Conservation (phyloP, 2,888 invertebrate genomes). For the Cryptus armator region DNA sequence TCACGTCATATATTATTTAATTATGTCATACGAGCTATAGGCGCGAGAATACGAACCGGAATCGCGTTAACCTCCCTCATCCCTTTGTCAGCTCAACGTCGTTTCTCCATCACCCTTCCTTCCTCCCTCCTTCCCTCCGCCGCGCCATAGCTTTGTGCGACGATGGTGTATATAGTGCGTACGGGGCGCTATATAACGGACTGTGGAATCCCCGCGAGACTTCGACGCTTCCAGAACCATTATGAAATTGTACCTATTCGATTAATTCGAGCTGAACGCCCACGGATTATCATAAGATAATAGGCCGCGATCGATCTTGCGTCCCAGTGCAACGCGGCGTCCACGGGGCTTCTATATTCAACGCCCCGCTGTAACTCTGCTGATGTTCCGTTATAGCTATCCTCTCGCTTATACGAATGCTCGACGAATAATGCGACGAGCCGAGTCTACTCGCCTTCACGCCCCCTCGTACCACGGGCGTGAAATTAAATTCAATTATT, state of each 20-base stretch:
- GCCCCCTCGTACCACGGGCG: conserved; percentile 57
- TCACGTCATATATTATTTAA: conserved; percentile 84
- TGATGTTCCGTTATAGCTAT: conserved; percentile 55
- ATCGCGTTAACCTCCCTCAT: conserved; percentile 52
- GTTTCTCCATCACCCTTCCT: conserved; percentile 54
- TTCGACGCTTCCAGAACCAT: conserved; percentile 75
- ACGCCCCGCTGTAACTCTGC: conserved; percentile 51
- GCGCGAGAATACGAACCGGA: conserved; percentile 73
- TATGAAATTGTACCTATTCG: conserved; percentile 84
- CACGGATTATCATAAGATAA: conserved; percentile 84
- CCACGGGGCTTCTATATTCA: neutral
- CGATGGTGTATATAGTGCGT: conserved; percentile 55
- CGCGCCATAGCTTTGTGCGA: conserved; percentile 4
- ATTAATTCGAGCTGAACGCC: conserved; percentile 81
- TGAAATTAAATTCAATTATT: conserved; percentile 71
- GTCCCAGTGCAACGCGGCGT: conserved; percentile 23
- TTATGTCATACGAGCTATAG: conserved; percentile 84
- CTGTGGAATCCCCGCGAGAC: conserved; percentile 68
- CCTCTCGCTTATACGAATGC: conserved; percentile 4
- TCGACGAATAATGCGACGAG: conserved; percentile 26
- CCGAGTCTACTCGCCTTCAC: conserved; percentile 36
- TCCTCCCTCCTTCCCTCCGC: conserved; percentile 42
- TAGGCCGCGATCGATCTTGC: conserved; percentile 72
- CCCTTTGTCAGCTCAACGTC: conserved; percentile 33
- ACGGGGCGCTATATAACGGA: conserved; percentile 61